A percentile compares a stretch with the other conserved stretches of the same genome.
These are phyloP conservation scores for Drosophila auraria DNA, from an alignment of 1,140 invertebrate species.

Conservation along the genomic window DNA sequence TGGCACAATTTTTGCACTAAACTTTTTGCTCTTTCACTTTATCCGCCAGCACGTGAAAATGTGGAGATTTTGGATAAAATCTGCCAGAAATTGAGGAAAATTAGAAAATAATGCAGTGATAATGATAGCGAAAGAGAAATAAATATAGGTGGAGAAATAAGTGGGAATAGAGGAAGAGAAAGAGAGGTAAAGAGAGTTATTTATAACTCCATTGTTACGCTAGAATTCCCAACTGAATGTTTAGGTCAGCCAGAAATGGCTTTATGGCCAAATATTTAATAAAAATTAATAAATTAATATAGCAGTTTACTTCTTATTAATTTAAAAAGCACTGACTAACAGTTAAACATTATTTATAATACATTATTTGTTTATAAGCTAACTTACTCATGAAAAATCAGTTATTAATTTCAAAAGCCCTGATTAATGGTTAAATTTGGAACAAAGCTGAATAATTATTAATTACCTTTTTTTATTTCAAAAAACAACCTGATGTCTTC, in stretches of 20 bases:
- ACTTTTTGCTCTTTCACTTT: slow-evolving; percentile 77
- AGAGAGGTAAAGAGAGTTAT: neutral
- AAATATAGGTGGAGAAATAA: no score
- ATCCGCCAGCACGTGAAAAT: slow-evolving; percentile 9
- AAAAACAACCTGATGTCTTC: neutral
- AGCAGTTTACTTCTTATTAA: no score
- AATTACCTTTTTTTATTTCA: neutral
- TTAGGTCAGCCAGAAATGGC: no score
- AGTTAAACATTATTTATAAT: no score
- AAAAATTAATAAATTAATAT: no score
- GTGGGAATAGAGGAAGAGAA: neutral
- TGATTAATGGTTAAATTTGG: neutral
- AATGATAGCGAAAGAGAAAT: neutral
- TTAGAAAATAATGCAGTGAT: slow-evolving; percentile 58
- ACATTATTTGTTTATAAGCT: neutral
- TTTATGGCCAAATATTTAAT: no score
- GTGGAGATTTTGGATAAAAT: slow-evolving; percentile 17
- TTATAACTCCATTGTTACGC: no score
- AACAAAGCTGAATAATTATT: neutral
- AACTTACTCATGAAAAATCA: neutral
- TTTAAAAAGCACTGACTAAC: no score
- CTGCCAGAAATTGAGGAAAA: slow-evolving; percentile 45
- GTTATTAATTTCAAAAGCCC: neutral
- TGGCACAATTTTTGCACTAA: slow-evolving; percentile 63
- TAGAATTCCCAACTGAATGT: neutral